Evolutionary conservation across 23 tunicate genomes (phyloP).

Genomic region (Ascidia mentula): DNA sequence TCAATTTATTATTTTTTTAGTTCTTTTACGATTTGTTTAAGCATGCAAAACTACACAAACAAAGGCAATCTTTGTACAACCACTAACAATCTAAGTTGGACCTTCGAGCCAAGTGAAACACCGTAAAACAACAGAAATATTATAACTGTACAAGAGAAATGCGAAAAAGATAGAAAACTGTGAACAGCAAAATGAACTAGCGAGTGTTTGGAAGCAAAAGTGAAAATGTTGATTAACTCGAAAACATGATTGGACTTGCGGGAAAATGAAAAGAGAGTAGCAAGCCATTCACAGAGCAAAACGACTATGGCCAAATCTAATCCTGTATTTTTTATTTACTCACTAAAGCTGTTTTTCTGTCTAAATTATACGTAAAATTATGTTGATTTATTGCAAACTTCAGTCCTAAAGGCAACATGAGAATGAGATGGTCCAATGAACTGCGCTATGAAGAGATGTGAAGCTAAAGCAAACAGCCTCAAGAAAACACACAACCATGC

Average conservation of each 20-base stretch:
- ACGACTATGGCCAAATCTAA: not conserved
- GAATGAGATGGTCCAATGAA: not conserved
- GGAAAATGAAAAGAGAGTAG: not conserved
- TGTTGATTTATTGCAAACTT: no score
- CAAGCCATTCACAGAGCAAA: not conserved
- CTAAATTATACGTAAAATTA: no score
- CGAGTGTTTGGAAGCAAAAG: not conserved
- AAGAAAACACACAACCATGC: not conserved
- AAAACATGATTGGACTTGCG: not conserved
- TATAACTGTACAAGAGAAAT: not conserved
- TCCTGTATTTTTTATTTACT: no score
- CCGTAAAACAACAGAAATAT: not conserved
- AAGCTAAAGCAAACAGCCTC: not conserved
- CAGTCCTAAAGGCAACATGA: no score
- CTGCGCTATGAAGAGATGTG: not conserved
- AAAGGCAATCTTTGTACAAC: not conserved
- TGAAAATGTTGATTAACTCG: not conserved
- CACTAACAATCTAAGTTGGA: not conserved
- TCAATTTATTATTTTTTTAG: not conserved
- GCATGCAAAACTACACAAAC: not conserved
- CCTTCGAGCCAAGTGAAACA: not conserved
- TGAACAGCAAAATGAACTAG: not conserved
- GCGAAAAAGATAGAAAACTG: not conserved
- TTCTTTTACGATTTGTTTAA: not conserved
- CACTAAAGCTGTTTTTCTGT: no score